Conservation (phyloP, 2,888 invertebrate species). For the Idaea biselata region DNA sequence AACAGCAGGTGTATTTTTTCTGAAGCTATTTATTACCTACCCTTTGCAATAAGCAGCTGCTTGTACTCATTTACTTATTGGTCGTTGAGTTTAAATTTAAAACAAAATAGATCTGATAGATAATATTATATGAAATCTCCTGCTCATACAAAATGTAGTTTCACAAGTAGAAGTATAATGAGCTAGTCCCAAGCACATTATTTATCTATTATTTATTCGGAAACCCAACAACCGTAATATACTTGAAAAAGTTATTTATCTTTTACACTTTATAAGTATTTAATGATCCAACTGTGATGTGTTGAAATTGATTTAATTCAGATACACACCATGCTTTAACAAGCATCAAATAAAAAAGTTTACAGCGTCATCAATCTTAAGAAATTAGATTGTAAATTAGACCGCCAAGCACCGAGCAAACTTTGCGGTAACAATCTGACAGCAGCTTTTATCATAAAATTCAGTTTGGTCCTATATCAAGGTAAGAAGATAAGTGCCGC, state of each 20-base stretch:
- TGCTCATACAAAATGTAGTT: too few species aligned
- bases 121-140: neutral
- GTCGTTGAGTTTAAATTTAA: conserved; percentile 32
- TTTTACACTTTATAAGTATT: too few species aligned
- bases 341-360: conserved; percentile 26
- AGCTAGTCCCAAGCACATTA: too few species aligned
- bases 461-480: conserved; percentile 31
- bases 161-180: too few species aligned
- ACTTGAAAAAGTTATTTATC: too few species aligned
- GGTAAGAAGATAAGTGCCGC: conserved; percentile 40
- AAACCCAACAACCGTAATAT: too few species aligned
- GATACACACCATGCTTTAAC: conserved; percentile 11
- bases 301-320: neutral
- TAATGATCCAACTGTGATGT: too few species aligned
- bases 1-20: conserved; percentile 46
- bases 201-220: too few species aligned
- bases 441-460: conserved; percentile 37
- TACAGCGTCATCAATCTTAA: conserved; percentile 26
- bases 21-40: conserved; percentile 36
- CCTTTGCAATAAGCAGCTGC: conserved; percentile 46
- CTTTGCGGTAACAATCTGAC: conserved; percentile 27
- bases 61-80: conserved; percentile 35
- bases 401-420: conserved; percentile 20
- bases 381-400: conserved; percentile 37
- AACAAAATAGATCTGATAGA: conserved; percentile 7